phyloP scores from a whole-genome alignment of 2,113 vertebrate genomes.

The Capreolus pygargus region DNA sequence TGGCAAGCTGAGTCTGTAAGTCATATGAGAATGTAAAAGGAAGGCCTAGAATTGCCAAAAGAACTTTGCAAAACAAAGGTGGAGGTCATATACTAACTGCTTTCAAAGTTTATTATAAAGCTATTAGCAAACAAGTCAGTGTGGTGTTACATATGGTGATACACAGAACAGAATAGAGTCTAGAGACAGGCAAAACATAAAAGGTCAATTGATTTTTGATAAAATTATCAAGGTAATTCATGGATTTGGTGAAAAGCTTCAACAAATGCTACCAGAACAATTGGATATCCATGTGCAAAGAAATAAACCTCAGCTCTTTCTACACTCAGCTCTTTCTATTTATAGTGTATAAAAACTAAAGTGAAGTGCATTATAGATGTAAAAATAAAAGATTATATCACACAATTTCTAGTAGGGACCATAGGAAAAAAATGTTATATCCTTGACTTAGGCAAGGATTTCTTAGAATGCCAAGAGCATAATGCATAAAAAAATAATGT shows the following conservation, averaged over 20 bases:
- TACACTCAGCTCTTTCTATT: neutral
- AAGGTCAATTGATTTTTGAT: neutral
- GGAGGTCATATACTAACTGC: neutral
- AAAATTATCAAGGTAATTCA: neutral
- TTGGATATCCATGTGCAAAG: neutral
- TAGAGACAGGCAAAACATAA: neutral
- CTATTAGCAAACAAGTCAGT: neutral
- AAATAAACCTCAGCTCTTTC: neutral
- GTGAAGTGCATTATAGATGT: neutral
- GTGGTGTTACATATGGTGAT: neutral
- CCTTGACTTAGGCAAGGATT: neutral
- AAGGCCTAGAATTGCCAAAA: neutral
- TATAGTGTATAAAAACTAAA: neutral
- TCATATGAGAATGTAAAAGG: neutral
- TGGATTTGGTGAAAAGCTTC: neutral
- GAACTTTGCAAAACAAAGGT: neutral
- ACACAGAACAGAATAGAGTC: neutral
- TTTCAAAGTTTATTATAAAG: neutral
- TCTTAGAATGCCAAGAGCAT: neutral
- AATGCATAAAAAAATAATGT: neutral
- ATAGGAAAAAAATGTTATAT: neutral
- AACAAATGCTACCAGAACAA: neutral
- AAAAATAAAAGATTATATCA: neutral
- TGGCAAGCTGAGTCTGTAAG: neutral
- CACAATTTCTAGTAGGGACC: neutral